phyloP scores from a whole-genome alignment of 1,140 invertebrate species.

The Leucophenga varia region DNA sequence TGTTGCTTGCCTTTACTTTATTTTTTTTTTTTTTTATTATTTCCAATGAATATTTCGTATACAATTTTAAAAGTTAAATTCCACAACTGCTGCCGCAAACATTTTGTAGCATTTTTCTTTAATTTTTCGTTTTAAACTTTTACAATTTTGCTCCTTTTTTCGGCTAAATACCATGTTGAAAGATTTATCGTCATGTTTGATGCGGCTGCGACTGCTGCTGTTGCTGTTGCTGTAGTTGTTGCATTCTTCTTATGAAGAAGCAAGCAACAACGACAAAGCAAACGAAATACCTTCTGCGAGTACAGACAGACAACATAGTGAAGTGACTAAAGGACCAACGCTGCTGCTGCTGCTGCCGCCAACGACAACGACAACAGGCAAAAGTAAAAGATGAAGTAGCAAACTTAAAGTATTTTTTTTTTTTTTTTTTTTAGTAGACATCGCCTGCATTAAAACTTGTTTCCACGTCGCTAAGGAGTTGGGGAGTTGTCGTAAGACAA shows the following conservation, averaged over 20 bases:
- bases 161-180: conserved; percentile 50
- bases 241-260: too few species aligned
- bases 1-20: not conserved
- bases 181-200: conserved; percentile 48
- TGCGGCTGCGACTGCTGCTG: too few species aligned
- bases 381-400: not conserved
- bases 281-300: not conserved
- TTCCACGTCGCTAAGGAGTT: too few species aligned
- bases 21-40: conserved; percentile 30
- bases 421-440: not conserved
- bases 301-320: too few species aligned
- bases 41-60: conserved; percentile 37
- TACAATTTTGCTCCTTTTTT: conserved; percentile 28
- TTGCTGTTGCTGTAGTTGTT: too few species aligned
- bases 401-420: not conserved
- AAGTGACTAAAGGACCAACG: too few species aligned
- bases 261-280: not conserved
- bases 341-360: not conserved
- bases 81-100: conserved; percentile 9
- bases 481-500: too few species aligned
- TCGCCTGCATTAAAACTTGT: too few species aligned
- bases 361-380: not conserved
- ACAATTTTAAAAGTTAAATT: conserved; percentile 18
- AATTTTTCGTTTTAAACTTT: conserved; percentile 3
- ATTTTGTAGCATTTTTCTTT: conserved; percentile 18